Conservation (phyloP, 2,113 vertebrate genomes). For the Pachycephala philippinensis region DNA sequence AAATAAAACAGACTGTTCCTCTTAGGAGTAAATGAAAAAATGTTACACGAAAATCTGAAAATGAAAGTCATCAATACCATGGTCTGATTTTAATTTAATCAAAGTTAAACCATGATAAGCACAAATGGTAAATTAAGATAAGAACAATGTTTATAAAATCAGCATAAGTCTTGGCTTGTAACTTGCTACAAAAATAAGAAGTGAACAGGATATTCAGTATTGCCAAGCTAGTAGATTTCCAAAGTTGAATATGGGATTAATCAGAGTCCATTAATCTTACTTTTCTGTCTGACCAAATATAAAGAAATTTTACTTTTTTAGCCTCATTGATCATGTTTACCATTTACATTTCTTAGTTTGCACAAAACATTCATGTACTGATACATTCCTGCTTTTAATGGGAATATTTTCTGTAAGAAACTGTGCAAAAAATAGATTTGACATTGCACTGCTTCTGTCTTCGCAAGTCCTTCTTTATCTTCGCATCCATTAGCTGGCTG, state of each 20-base stretch:
- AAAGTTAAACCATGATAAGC: neutral
- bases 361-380: neutral
- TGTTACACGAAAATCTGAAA: neutral
- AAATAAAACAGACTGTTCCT: neutral
- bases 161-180: neutral
- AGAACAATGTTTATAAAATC: neutral
- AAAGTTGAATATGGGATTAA: neutral
- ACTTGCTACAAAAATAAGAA: neutral
- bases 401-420: neutral
- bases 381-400: neutral
- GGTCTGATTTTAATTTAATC: neutral
- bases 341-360: neutral
- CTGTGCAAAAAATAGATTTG: neutral
- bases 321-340: neutral
- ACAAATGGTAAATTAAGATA: neutral
- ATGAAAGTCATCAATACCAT: neutral
- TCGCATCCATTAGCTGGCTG: neutral
- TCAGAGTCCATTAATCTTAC: neutral
- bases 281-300: neutral
- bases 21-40: neutral
- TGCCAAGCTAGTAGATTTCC: neutral
- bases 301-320: neutral
- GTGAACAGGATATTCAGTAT: neutral
- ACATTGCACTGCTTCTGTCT: slow-evolving; percentile 14
- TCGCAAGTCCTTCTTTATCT: slow-evolving; percentile 18